Percentiles rank a stretch among this genome's conserved stretches.
Conservation (phyloP, 2,113 vertebrate species). For the Pelecanoides urinatrix region DNA sequence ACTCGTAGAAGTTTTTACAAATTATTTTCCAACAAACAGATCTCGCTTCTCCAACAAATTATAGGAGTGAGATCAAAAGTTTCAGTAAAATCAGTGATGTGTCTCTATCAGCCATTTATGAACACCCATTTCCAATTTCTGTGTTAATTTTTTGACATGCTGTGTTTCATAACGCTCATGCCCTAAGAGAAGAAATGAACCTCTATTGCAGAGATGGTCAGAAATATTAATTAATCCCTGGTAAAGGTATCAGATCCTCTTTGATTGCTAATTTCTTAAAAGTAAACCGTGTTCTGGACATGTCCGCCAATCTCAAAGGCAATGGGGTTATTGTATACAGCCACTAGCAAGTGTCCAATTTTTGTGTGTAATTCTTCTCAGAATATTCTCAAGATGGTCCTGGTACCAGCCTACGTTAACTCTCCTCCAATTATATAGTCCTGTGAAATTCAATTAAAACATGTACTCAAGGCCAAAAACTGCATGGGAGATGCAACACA, state of each 20-base stretch:
- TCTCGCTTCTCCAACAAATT: not conserved
- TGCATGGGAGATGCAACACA: not conserved
- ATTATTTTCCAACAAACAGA: not conserved
- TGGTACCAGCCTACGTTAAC: not conserved
- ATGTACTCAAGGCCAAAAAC: not conserved
- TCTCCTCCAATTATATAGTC: rapidly evolving
- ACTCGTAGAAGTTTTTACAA: not conserved
- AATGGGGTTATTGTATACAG: not conserved
- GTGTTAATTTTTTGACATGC: not conserved
- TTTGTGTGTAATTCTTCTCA: not conserved
- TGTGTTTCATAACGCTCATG: not conserved
- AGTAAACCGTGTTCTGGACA: not conserved
- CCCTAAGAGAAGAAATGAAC: not conserved
- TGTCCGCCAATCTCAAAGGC: not conserved
- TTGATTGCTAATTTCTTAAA: not conserved
- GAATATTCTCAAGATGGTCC: not conserved
- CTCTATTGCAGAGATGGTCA: not conserved
- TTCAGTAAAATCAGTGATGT: not conserved
- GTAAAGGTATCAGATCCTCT: not conserved
- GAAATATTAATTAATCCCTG: not conserved
- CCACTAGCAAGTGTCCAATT: not conserved
- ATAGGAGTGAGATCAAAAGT: not conserved
- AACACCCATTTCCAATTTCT: not conserved
- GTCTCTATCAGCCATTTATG: too few species aligned
- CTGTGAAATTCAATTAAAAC: not conserved